These are phyloP conservation scores for Nomia melanderi DNA, from an alignment of 1,140 invertebrate genomes.

Conservation along the genomic window DNA sequence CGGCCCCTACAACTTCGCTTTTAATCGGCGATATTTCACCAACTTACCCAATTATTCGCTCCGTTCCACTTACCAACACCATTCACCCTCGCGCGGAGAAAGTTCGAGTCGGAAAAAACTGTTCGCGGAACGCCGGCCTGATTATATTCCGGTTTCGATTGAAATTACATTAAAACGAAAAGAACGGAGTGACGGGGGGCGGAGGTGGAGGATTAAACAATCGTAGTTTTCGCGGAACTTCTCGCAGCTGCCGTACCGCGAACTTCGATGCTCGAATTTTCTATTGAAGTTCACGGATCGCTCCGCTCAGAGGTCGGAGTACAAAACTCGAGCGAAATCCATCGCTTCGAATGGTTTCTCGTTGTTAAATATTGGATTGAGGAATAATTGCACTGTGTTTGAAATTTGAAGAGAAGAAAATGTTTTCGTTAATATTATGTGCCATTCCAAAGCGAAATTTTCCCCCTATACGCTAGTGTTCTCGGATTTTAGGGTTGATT, in stretches of 20 bases:
- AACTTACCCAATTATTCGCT: constrained; percentile 21
- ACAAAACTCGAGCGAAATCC: not conserved
- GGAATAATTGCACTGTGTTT: too few relatives aligned
- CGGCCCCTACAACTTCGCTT: constrained; percentile 15
- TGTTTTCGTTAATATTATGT: too few relatives aligned
- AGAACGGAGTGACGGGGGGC: not conserved
- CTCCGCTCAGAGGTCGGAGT: not conserved
- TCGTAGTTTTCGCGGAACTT: constrained; percentile 9
- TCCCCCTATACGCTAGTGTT: too few relatives aligned
- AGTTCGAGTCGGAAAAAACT: not conserved
- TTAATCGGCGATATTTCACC: constrained; percentile 23
- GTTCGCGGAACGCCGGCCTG: not conserved
- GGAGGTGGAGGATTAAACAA: constrained; percentile 6
- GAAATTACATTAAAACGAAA: constrained; percentile 8
- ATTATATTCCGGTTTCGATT: constrained; percentile 22
- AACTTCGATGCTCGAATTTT: not conserved
- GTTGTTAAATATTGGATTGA: too few relatives aligned
- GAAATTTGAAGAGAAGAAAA: too few relatives aligned
- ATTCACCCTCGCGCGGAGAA: not conserved
- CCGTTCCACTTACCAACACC: not conserved
- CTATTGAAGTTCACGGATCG: not conserved
- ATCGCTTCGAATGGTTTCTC: not conserved
- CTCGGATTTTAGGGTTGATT: too few relatives aligned
- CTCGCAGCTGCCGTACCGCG: not conserved
- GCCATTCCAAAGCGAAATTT: too few relatives aligned